A percentile compares a stretch with the other conserved stretches of the same genome.
These are phyloP conservation scores for Neosilurus hyrtlii DNA, from an alignment of 2,797 vertebrate genomes.

Conservation along the genomic window DNA sequence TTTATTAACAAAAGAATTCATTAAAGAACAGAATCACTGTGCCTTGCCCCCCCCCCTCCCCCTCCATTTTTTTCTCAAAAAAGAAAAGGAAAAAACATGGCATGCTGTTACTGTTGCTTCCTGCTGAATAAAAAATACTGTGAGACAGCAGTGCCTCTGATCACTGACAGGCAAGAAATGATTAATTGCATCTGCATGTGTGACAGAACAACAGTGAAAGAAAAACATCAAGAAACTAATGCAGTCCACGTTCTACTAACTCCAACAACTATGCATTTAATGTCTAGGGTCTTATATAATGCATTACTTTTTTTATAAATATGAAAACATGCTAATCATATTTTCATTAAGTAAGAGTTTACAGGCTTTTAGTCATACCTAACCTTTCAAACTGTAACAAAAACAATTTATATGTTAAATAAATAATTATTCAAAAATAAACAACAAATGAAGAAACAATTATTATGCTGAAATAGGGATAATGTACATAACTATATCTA, in stretches of 20 bases:
- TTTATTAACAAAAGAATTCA: slow-evolving; percentile 35
- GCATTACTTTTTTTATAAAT: not conserved
- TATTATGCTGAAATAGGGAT: not conserved
- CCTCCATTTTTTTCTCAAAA: slow-evolving; percentile 26
- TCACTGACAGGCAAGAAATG: slow-evolving; percentile 47
- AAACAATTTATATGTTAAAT: not conserved
- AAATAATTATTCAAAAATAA: not conserved
- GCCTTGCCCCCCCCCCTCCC: slow-evolving; percentile 32
- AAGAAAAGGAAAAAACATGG: slow-evolving; percentile 30
- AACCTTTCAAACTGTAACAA: not conserved
- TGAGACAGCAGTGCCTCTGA: slow-evolving; percentile 37
- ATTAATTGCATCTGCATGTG: slow-evolving; percentile 52
- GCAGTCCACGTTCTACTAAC: not conserved
- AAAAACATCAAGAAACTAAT: not conserved
- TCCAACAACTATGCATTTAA: slow-evolving; percentile 32
- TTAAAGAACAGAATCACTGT: slow-evolving; percentile 37
- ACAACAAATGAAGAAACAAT: not conserved
- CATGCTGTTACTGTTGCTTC: slow-evolving; percentile 48
- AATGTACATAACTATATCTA: not conserved
- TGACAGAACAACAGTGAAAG: slow-evolving; percentile 13
- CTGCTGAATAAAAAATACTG: slow-evolving; percentile 39
- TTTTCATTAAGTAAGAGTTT: not conserved
- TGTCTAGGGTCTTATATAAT: slow-evolving; percentile 10
- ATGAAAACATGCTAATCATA: not conserved
- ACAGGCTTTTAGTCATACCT: not conserved